These are phyloP conservation scores for Blastobasis lacticolella DNA, from an alignment of 2,888 invertebrate species.

Conservation along the genomic window DNA sequence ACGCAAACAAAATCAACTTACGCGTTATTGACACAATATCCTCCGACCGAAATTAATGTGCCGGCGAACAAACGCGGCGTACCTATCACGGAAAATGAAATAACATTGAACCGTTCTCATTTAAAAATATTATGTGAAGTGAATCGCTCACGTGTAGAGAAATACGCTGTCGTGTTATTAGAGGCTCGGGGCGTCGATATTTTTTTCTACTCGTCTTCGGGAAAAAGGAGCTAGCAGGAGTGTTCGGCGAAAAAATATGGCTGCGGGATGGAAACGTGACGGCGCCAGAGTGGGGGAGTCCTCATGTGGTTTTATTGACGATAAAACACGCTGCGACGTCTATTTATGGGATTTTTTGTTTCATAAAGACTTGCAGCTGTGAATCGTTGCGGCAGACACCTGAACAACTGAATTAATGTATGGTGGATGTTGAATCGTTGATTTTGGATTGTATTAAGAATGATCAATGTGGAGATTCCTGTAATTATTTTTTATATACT, in stretches of 20 bases:
- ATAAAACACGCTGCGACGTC: constrained; percentile 59
- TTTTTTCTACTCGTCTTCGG: constrained; percentile 14
- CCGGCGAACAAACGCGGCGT: too few species aligned
- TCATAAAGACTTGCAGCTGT: constrained; percentile 26
- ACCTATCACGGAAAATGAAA: too few species aligned
- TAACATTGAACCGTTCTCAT: too few species aligned
- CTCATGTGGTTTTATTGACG: constrained; percentile 60
- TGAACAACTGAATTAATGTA: too few species aligned
- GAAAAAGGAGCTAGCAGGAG: constrained; percentile 12
- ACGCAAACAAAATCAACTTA: background rate
- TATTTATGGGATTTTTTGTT: constrained; percentile 64
- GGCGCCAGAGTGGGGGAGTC: constrained; percentile 34
- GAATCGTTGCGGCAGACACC: too few species aligned
- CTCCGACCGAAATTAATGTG: too few species aligned
- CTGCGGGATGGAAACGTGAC: constrained; percentile 36
- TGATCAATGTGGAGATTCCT: too few species aligned
- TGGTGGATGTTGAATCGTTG: too few species aligned
- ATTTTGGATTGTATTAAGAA: too few species aligned
- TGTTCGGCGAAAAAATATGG: constrained; percentile 28
- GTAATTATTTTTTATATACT: too few species aligned
- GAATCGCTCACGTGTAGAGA: background rate
- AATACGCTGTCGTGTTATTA: background rate
- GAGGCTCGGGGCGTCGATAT: background rate
- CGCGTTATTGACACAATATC: too few species aligned
- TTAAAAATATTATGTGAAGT: constrained; percentile 3